Base-by-base conservation (phyloP, 2,888 invertebrate species). In the Ganaspis brasiliensis region DNA sequence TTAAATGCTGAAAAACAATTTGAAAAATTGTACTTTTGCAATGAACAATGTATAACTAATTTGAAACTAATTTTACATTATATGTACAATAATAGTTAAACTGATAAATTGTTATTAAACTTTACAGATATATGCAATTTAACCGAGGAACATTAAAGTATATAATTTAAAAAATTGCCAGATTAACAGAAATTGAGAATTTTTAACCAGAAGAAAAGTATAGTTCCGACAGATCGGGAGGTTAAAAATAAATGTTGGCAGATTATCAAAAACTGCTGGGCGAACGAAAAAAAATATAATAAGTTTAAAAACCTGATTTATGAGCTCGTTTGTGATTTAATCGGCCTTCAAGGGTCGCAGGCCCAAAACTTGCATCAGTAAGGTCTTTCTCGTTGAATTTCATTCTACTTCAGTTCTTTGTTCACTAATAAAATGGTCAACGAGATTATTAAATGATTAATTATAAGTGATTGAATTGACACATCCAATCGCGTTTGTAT, bases 351-450 rank as follows among this genome's bases (percentile, higher is more conserved):
- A 95, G 92, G 79, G 94, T 93, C 81, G 93, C 93, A 78, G 92
- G 89, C 45, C 93, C 93, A 87, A 93, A 94, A 90, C 95, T 94
- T 89, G 95, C 88, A 82, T 93, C 93, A 86, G 93, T 93, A 80
- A 96, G 92, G 91, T 96, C 95, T 88, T 93, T 94, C 82, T 94
- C 94, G 90, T 96, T 96, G 91, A 94, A 95, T 92, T 95, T 94
- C 96, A 96, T 96, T 2, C n/a, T 67, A 45, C 14, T 24, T 14
- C 1, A 67, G 45, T n/a, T 45, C 24, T 67, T 45, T 67, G 14
- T 45, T 26, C 45, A 24, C 24, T 45, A n/a, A 9, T 24, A 45
- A 67, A 45, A 45, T 14, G n/a, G n/a, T 24, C 40, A 45, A 16
- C n/a, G 45, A 67, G 40, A 19, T 21, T 4, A 24, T 45, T 45